These are phyloP conservation scores for Mesorhabditis spiculigera DNA, from an alignment of 2,888 invertebrate species.

Conservation along the genomic window DNA sequence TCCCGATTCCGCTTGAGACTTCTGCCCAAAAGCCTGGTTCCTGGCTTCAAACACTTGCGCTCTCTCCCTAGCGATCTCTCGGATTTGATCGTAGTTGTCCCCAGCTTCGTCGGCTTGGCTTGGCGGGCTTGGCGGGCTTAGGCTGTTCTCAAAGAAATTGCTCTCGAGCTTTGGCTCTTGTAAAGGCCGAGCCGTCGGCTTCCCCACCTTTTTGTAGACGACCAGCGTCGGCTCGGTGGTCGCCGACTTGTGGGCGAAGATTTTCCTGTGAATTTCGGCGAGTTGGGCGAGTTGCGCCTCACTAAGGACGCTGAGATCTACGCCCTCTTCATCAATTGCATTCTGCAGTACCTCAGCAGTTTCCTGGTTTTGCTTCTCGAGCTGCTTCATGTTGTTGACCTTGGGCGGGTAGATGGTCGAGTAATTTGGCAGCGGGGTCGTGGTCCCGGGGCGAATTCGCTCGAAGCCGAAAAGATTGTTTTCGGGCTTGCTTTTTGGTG, in stretches of 20 bases:
- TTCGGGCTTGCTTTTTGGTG: neutral
- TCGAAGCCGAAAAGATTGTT: neutral
- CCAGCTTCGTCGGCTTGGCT: neutral
- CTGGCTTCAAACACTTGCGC: conserved; percentile 28
- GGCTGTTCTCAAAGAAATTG: neutral
- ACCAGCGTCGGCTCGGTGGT: conserved; percentile 14
- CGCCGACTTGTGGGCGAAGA: conserved; percentile 23
- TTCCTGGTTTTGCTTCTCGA: conserved; percentile 8
- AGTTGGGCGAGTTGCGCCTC: conserved; percentile 24
- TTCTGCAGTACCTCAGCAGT: neutral
- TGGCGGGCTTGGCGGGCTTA: neutral
- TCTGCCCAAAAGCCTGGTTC: conserved; percentile 7
- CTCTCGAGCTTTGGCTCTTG: neutral
- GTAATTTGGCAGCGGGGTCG: neutral
- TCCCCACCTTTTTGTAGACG: conserved; percentile 9
- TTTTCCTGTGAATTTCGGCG: conserved; percentile 34
- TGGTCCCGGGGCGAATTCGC: neutral
- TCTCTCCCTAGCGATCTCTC: conserved; percentile 9
- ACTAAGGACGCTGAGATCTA: conserved; percentile 26
- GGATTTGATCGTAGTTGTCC: conserved; percentile 16
- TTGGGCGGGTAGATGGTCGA: conserved; percentile 29
- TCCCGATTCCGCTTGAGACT: too few relatives aligned
- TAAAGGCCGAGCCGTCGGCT: neutral
- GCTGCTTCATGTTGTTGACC: conserved; percentile 18
- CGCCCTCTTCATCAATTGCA: conserved; percentile 11